These are phyloP conservation scores for Hemicentrotus pulcherrimus DNA, from an alignment of 35 echinoderm and acorn worm genomes.

Conservation along the genomic window DNA sequence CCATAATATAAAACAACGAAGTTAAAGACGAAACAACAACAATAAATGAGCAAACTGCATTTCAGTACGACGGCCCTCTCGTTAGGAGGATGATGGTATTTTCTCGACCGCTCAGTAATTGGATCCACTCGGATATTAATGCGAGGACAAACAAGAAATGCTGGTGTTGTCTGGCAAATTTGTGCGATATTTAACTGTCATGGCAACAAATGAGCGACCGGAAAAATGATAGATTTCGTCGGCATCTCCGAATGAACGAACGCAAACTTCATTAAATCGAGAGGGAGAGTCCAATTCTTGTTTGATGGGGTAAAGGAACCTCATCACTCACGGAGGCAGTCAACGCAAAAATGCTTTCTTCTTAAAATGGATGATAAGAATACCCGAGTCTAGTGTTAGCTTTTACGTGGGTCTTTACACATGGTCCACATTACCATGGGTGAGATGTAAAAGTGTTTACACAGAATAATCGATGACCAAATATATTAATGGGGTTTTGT, in stretches of 20 bases:
- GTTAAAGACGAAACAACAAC: too few species aligned
- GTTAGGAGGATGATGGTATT: not conserved
- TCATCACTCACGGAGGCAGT: not conserved
- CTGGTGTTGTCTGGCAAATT: slow-evolving; percentile 33
- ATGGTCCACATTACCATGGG: too few species aligned
- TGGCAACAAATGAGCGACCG: slow-evolving; percentile 36
- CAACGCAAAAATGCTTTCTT: not conserved
- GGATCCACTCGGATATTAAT: slow-evolving; percentile 29
- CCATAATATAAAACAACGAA: not conserved
- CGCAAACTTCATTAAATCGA: slow-evolving; percentile 27
- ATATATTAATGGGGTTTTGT: too few species aligned
- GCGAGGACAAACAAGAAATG: slow-evolving; percentile 11
- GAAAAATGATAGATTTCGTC: slow-evolving; percentile 31
- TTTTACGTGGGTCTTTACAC: too few species aligned
- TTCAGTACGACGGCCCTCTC: too few species aligned
- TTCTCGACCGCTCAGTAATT: not conserved
- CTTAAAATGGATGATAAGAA: not conserved
- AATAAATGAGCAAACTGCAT: too few species aligned
- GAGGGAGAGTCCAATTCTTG: not conserved
- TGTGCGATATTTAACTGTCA: slow-evolving; percentile 27
- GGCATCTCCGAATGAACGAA: slow-evolving; percentile 2
- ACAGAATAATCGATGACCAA: too few species aligned
- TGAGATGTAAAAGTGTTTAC: too few species aligned
- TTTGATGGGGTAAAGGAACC: not conserved
- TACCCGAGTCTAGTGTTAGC: too few species aligned